Base-by-base conservation (phyloP, 2,888 invertebrate genomes). In the Lithophane semibrunnea region DNA sequence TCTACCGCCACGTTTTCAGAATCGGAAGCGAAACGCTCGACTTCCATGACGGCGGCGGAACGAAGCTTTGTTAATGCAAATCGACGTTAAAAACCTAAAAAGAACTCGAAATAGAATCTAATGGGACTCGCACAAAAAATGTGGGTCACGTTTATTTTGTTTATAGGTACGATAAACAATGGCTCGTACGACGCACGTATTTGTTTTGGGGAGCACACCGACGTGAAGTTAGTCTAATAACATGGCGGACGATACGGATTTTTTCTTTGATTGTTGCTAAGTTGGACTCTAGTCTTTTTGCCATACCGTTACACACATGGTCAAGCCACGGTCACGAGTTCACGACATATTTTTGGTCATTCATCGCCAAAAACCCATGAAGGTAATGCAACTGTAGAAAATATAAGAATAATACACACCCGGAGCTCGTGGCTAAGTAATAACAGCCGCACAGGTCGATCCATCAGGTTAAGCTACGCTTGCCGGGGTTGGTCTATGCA, bases 1-100 rank as follows among this genome's bases (percentile, higher is more conserved):
- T 92, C 94, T 88, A 91, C 92, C 93, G 96, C 96, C 96, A 96
- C 96, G 96, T 96, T 97, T 95, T 95, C 96, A 82, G 93, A 89
- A 88, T 96, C 96, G 91, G 94, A 93, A 91, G 91, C 93, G 89
- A 93, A 91, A 86, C 92, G 93, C 88, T 96, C 96, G 90, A 95
- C 95, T 93, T 97, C 97, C 97, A 97, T 97, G 90, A 91, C 93
- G 92, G 92, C 92, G 91, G 87, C 84, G 88, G 76, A 84, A 80
- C 88, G 85, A 89, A 86, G 88, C 67, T 77, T 80, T 77, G 47
- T 58, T 75, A 68, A 42, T 60, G 58, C 64, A 78, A 81, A 75
- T 71, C 70, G 82, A 88, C 66, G 63, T 71, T 70, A 16, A 77
- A 74, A 71, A 68, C 72, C 77, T 80, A 65, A 76, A 75, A 77